Evolutionary conservation across 37 sponge, comb jelly and placozoan genomes (phyloP), one percentile per base, ranked within the genome.

Genomic region (Oscarella lobularis): DNA sequence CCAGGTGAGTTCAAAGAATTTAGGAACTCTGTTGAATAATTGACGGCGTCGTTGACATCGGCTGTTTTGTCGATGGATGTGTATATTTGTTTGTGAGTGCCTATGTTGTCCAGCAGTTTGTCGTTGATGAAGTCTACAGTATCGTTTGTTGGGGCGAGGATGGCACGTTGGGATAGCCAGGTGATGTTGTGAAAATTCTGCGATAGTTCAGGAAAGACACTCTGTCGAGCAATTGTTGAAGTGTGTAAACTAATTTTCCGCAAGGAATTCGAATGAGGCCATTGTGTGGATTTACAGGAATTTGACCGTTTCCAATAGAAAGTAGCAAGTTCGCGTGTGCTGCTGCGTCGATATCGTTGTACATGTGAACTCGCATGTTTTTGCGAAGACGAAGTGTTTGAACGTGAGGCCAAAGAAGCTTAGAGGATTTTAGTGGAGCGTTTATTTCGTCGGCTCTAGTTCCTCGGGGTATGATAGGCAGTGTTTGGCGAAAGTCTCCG

Each of bases 21-120:
- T 29, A 78, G 71, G 69, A 78, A 78, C 38, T 78, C 79, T 39
- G 71, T 71, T 35, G 72, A 41, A 71, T 66, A 73, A 37, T 68
- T 39, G 29, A 31, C 79, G 37, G 79, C 70, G 33, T 78, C 54
- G 31, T 2, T 38, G 29, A 2, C 77, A 31, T 54, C 3, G 1
- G 35, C 2, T 0, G 37, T 48, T 1, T 70, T 66, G 39, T 78
- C 71, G 54, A 78, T 33, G 1, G 79, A 78, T 32, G 9, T 71
- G 71, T 69, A 78, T 14, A 30, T 35, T 33, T 54, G 30, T 1
- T 54, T 6, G 35, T 2, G 41, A 1, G 72, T 72, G 2, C 40
- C 41, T 36, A 78, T 37, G 37, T 78, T 37, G 3, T 68, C 40
- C n/a, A 78, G 32, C 71, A 78, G 5, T 1, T n/a, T 2, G 38